These are phyloP conservation scores for Drosophila serrata DNA, from an alignment of 1,140 invertebrate genomes.

Conservation along the genomic window DNA sequence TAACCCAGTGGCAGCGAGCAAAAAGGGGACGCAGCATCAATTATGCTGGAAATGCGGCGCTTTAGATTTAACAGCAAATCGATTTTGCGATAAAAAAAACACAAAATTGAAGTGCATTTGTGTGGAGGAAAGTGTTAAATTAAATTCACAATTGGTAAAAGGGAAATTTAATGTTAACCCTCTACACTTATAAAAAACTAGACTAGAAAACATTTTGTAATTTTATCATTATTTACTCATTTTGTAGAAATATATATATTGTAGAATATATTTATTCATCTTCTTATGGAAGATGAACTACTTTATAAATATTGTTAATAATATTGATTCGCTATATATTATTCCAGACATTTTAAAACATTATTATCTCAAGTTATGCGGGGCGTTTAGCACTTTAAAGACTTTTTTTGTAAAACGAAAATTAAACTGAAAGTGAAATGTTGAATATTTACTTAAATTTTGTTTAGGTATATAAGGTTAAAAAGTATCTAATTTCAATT, in stretches of 20 bases:
- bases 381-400: too few relatives aligned
- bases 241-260: too few relatives aligned
- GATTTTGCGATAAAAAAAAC: conserved; percentile 42
- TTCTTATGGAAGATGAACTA: too few relatives aligned
- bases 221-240: too few relatives aligned
- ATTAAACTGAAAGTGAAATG: background rate
- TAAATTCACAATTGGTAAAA: conserved; percentile 37
- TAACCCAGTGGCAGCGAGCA: conserved; percentile 36
- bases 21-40: conserved; percentile 34
- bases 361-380: background rate
- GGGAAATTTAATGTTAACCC: background rate
- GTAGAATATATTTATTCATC: too few relatives aligned
- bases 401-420: background rate
- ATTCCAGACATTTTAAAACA: background rate
- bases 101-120: conserved; percentile 31
- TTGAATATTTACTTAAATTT: background rate
- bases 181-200: conserved; percentile 1
- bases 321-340: too few relatives aligned
- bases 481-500: too few relatives aligned
- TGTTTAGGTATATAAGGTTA: too few relatives aligned
- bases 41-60: conserved; percentile 31
- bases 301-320: too few relatives aligned
- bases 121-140: conserved; percentile 43
- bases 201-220: background rate
- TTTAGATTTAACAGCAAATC: conserved; percentile 50